These are phyloP conservation scores for Sepiola atlantica DNA, from an alignment of 2,888 invertebrate genomes.

Conservation along the genomic window DNA sequence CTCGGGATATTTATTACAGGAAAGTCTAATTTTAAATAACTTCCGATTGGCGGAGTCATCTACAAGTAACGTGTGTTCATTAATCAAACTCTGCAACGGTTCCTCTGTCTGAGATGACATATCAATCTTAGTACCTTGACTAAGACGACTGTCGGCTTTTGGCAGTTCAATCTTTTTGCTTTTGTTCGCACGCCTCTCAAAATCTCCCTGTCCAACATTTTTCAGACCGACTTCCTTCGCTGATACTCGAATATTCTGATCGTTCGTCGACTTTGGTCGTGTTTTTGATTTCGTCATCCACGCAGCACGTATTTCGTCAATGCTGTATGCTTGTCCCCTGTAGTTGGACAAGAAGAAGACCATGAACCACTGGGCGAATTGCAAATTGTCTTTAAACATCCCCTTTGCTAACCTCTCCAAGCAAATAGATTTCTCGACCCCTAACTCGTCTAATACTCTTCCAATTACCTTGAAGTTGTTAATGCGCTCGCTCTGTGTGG, in stretches of 20 bases:
- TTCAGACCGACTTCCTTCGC: background rate
- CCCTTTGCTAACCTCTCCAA: background rate
- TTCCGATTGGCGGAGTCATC: background rate
- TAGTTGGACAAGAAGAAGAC: background rate
- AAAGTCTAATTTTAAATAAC: background rate
- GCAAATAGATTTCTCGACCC: background rate
- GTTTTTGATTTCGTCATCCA: background rate
- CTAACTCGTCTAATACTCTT: background rate
- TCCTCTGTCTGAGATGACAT: background rate
- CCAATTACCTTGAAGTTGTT: background rate
- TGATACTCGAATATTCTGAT: background rate
- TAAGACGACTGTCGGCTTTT: background rate
- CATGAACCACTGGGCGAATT: conserved; percentile 24
- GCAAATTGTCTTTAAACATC: conserved; percentile 38
- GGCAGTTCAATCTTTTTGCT: background rate
- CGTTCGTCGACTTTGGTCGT: background rate
- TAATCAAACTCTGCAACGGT: background rate
- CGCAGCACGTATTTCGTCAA: background rate
- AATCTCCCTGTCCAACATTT: conserved; percentile 35
- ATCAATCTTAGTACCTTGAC: background rate
- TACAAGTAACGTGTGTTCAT: background rate
- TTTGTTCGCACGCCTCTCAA: background rate
- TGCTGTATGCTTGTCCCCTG: background rate
- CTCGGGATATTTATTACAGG: background rate
- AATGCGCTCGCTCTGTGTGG: background rate